These are phyloP conservation scores for Bombus superbus DNA, from an alignment of 1,140 invertebrate genomes.

Conservation along the genomic window DNA sequence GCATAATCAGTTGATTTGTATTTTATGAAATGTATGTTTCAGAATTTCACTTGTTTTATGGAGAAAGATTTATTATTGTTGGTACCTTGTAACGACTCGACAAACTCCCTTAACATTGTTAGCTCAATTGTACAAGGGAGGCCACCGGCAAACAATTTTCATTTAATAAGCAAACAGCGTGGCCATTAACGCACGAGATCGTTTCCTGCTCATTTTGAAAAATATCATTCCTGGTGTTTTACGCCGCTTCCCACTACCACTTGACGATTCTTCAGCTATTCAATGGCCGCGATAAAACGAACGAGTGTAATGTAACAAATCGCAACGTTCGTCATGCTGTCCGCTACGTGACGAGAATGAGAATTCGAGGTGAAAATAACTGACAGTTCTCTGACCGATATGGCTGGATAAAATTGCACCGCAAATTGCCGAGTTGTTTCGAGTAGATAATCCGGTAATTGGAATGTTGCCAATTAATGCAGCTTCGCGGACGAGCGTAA, in stretches of 20 bases:
- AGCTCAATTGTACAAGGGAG: too few relatives aligned
- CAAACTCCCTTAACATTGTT: too few relatives aligned
- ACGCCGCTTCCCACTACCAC: neutral
- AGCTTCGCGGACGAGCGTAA: neutral
- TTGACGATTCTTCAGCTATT: constrained; percentile 15
- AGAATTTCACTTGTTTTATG: too few relatives aligned
- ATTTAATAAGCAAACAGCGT: neutral
- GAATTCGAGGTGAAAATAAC: constrained; percentile 51
- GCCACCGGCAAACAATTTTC: neutral
- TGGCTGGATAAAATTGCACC: constrained; percentile 46
- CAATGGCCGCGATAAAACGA: constrained; percentile 35
- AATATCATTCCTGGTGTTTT: constrained; percentile 9
- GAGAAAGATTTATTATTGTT: too few relatives aligned
- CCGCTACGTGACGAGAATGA: constrained; percentile 54
- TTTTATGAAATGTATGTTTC: too few relatives aligned
- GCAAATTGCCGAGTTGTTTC: constrained; percentile 45
- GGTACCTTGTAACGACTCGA: too few relatives aligned
- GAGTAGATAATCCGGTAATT: constrained; percentile 51
- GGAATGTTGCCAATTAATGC: constrained; percentile 47
- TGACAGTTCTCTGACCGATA: constrained; percentile 27
- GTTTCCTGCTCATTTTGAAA: constrained; percentile 19
- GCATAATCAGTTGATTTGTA: too few relatives aligned
- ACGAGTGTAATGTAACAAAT: constrained; percentile 45
- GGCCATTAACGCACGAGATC: neutral
- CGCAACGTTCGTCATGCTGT: constrained; percentile 51